Evolutionary conservation across 2,113 vertebrate species (phyloP), one percentile per base, ranked within the genome.

Genomic region (Hippotragus niger): DNA sequence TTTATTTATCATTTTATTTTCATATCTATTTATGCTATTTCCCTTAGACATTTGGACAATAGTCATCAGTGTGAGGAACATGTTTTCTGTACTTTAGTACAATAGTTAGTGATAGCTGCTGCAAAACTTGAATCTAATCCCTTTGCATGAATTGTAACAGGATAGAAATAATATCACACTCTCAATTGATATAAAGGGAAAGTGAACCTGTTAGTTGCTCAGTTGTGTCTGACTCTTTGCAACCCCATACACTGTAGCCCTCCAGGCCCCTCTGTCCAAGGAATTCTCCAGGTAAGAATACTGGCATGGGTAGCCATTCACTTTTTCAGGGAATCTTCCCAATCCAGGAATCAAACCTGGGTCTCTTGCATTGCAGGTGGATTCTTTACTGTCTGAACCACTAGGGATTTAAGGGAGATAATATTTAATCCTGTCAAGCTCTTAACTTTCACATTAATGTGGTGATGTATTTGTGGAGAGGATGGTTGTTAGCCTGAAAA

Each of bases 51-150:
- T 92, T 94, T 95, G 57, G 40, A 67, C 31, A 53, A 83, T 74
- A 84, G 47, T 50, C 29, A 53, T 74, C 40, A 40, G 19, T 40
- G 64, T 36, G 52, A 90, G n/a, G 40, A 50, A 11, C 25, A 14
- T 96, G 17, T 82, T 78, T 89, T 97, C 64, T 90, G n/a, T 95
- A 82, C n/a, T 90, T 95, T 53, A 57, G 9, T 33, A 82, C 67
- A 89, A 36, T 84, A 83, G 31, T 67, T 91, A 21, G 29, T 93
- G 43, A 43, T 25, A 86, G 10, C 50, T 80, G 15, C 4, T 91
- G 40, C 52, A 89, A 94, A 89, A 87, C 19, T 93, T 94, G 85
- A 27, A 82, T 96, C 92, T 88, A 95, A 93, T 91, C 16, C 57
- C 29, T 78, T 36, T 94, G 60, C 29, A 91, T 78, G 45, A 94